Evolutionary conservation across 92 coral and sea anemone genomes (phyloP).

Genomic region (Epizoanthus stellaris): DNA sequence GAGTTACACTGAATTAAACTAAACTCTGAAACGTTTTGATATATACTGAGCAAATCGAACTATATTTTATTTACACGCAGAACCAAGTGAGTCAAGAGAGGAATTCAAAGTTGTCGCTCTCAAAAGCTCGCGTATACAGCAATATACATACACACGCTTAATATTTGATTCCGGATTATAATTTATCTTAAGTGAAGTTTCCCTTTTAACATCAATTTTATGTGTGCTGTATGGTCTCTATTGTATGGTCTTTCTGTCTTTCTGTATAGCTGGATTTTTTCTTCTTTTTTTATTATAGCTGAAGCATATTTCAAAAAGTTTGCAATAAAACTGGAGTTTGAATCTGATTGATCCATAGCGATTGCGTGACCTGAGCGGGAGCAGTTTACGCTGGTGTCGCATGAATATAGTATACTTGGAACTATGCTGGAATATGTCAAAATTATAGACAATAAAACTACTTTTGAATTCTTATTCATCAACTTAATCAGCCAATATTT

Average conservation of each 20-base stretch:
- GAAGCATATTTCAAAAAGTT: not conserved
- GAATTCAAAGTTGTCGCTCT: not conserved
- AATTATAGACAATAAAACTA: not conserved
- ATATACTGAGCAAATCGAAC: not conserved
- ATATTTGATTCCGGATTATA: constrained; percentile 19
- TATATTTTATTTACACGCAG: too few species aligned
- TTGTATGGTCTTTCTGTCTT: not conserved
- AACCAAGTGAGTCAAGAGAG: not conserved
- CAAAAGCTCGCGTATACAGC: not conserved
- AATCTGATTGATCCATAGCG: too few species aligned
- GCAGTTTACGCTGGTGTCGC: constrained; percentile 14
- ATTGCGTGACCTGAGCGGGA: constrained; percentile 16
- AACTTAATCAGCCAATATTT: constrained; percentile 1
- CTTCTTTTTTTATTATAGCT: not conserved
- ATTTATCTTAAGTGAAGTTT: constrained; percentile 8
- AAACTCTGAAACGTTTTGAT: too few species aligned
- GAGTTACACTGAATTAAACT: not conserved
- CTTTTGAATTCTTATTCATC: constrained; percentile 18
- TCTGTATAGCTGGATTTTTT: not conserved
- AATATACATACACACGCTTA: not conserved
- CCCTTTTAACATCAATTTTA: not conserved
- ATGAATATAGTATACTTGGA: not conserved
- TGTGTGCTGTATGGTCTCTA: not conserved
- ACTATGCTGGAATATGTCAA: too few species aligned
- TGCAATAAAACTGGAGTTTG: not conserved